Conservation (phyloP, 2,797 vertebrate genomes). For the Gymnocypris eckloni region DNA sequence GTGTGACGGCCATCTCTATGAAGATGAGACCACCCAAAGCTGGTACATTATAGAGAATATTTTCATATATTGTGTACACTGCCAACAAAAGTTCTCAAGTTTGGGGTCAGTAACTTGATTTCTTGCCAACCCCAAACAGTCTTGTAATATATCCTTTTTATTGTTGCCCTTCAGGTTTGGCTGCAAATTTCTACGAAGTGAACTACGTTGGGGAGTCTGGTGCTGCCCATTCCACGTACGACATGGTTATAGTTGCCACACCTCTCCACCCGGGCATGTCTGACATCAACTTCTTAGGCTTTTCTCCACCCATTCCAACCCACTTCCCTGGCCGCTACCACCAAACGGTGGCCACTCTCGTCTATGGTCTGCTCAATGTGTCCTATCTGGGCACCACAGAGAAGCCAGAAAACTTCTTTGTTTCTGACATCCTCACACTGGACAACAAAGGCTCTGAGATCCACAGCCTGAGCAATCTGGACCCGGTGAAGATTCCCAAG, state of each 20-base stretch:
- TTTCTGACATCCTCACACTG: conserved; percentile 79
- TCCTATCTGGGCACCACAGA: conserved; percentile 80
- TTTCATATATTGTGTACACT: not conserved
- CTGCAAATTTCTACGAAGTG: conserved; percentile 81
- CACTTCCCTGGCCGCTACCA: conserved; percentile 82
- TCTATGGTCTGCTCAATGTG: conserved; percentile 86
- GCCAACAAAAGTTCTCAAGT: not conserved
- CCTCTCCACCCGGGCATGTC: conserved; percentile 84
- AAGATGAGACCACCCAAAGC: conserved; percentile 76
- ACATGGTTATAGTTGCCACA: conserved; percentile 88
- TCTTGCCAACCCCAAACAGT: not conserved
- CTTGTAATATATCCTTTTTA: not conserved
- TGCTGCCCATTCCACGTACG: conserved; percentile 79
- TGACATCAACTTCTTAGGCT: conserved; percentile 85
- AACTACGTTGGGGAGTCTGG: conserved; percentile 81
- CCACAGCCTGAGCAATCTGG: conserved; percentile 77
- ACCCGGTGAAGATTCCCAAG: conserved; percentile 73
- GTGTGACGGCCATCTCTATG: conserved; percentile 81
- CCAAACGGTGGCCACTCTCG: conserved; percentile 82
- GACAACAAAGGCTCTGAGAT: conserved; percentile 79
- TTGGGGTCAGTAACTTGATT: not conserved
- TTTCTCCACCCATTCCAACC: conserved; percentile 80
- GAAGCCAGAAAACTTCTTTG: conserved; percentile 69
- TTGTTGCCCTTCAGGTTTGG: conserved; percentile 69
- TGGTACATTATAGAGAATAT: conserved; percentile 70